Conservation (phyloP, 2,797 vertebrate genomes). For the Artibeus lituratus region DNA sequence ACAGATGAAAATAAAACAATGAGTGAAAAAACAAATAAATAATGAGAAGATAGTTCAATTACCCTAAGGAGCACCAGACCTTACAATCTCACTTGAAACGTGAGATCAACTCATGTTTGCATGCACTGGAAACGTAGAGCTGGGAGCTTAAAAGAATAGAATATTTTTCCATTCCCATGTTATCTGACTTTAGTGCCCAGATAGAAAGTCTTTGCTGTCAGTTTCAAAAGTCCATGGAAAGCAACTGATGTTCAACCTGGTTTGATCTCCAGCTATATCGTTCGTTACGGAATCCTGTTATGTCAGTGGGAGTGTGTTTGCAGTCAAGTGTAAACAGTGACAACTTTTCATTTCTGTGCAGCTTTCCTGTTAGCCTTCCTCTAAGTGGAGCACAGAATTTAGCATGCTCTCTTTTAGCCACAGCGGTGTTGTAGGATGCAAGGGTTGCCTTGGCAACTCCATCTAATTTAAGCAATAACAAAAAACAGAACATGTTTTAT, state of each 20-base stretch:
- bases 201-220: not conserved
- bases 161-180: not conserved
- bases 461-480: conserved; percentile 52
- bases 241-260: not conserved
- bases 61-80: not conserved
- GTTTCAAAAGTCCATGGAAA: not conserved
- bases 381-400: not conserved
- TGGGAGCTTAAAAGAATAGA: not conserved
- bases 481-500: conserved; percentile 53
- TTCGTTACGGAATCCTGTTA: not conserved
- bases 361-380: conserved; percentile 20
- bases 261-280: not conserved
- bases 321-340: not conserved
- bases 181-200: not conserved
- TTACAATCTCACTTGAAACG: not conserved
- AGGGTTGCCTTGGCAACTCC: conserved; percentile 25
- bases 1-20: not conserved
- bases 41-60: not conserved
- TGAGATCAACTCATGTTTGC: not conserved
- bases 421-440: not conserved
- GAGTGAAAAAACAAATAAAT: not conserved
- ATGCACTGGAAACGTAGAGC: not conserved
- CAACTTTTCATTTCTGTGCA: not conserved
- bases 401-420: not conserved
- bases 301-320: not conserved